Conservation (phyloP, 2,113 vertebrate genomes). For the Cervus canadensis region DNA sequence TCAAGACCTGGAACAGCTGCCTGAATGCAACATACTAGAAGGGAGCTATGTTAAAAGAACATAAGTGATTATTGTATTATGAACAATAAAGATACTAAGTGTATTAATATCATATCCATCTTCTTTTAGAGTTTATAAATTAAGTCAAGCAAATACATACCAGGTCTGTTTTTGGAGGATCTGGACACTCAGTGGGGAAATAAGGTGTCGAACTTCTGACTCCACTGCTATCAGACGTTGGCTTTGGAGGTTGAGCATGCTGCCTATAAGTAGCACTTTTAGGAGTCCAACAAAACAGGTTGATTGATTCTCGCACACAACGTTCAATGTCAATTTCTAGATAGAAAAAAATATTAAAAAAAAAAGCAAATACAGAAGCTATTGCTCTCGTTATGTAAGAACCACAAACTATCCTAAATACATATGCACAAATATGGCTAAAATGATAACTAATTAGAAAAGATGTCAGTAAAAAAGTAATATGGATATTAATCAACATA, state of each 20-base stretch:
- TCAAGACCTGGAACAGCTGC: background rate
- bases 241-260: conserved; percentile 89
- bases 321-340: conserved; percentile 97
- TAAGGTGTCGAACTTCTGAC: conserved; percentile 79
- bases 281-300: conserved; percentile 95
- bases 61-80: background rate
- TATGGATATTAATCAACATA: background rate
- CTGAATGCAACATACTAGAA: background rate
- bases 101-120: background rate
- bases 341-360: background rate
- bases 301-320: conserved; percentile 97
- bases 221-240: conserved; percentile 53
- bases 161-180: conserved; percentile 88
- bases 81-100: background rate
- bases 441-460: background rate
- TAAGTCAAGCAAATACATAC: conserved; percentile 77
- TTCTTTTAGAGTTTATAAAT: background rate
- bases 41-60: background rate
- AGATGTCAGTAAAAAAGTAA: background rate
- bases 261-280: conserved; percentile 96
- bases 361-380: background rate
- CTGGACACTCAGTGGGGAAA: conserved; percentile 89
- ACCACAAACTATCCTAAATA: background rate
- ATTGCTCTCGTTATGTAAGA: conserved; percentile 10
- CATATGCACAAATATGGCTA: background rate